Evolutionary conservation across 2,888 invertebrate species (phyloP), one percentile per base, ranked within the genome.

Genomic region (Sarcophaga subvicina): DNA sequence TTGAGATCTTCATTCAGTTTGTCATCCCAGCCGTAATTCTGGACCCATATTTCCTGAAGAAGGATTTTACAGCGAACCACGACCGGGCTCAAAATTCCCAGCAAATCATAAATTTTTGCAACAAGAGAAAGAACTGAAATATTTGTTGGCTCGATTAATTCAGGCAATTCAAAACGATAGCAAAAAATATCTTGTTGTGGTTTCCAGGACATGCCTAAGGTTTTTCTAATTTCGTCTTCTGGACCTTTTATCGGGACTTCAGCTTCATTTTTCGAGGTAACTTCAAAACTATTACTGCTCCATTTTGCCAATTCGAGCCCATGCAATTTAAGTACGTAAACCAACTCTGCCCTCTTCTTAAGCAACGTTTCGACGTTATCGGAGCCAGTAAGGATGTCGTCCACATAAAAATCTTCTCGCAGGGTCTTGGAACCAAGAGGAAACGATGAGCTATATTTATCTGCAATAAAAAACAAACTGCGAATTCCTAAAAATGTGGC

Each of bases 381-480:
- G 14, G 88, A 85, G 25, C 88, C 88, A 77, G 84, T 77, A 11
- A 89, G 27, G 47, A 89, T 22, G 60, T 88, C 89, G 12, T 88
- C 89, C 1, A 87, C 87, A 49, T 89, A 88, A 25, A 79, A 73
- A n/a, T 73, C 67, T 25, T 60, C 49, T 37, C 54, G 67, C 2
- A 72, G 6, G 14, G 67, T 47, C 0, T 60, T 75, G n/a, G 75
- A 63, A 1, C 73, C 83, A 47, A 54, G 5, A 0, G 75, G 83
- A 60, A 20, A 75, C 1, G 27, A 20, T 45, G 17, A 20, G 1
- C 67, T 12, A 62, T 81, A 49, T 60, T 49, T 37, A 20, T 69
- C 69, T 0, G 67, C 22, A 10, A 71, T 54, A 8, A 70, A 67
- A 73, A 73, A 80, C 27, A 75, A 62, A 20, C 69, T 75, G 59